These are phyloP conservation scores for Cryptophagus acutangulus DNA, from an alignment of 2,888 invertebrate genomes.

Conservation along the genomic window DNA sequence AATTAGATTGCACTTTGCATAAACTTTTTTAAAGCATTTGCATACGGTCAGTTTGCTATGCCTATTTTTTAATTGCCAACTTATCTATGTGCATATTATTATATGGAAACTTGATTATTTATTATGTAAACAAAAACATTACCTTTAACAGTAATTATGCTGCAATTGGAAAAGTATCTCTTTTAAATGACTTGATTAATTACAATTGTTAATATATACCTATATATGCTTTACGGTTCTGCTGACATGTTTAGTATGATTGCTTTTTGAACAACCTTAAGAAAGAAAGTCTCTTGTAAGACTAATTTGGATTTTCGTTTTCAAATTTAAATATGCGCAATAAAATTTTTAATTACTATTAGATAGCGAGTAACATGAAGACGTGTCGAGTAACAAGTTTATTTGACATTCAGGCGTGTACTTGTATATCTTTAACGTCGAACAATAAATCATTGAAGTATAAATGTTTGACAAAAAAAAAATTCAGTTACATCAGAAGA, in stretches of 20 bases:
- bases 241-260: constrained; percentile 2
- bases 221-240: background rate
- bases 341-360: no score
- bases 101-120: constrained; percentile 2
- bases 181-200: background rate
- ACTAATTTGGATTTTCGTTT: no score
- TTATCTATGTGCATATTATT: background rate
- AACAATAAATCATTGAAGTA: constrained; percentile 23
- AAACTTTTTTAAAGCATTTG: no score
- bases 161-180: constrained; percentile 1
- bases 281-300: background rate
- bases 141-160: background rate
- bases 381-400: constrained; percentile 23
- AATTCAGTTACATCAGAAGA: constrained; percentile 10
- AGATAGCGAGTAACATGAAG: no score
- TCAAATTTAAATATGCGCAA: no score
- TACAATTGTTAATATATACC: background rate
- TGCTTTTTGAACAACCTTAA: background rate
- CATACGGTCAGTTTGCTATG: no score
- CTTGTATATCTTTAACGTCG: constrained; percentile 15
- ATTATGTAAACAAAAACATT: constrained; percentile 8
- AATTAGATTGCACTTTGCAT: background rate
- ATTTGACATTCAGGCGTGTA: constrained; percentile 19
- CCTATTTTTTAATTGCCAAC: no score
- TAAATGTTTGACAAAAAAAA: constrained; percentile 21